Percentiles rank a stretch among this genome's conserved stretches.
phyloP scores from a whole-genome alignment of 2,888 invertebrate species.

The Operophtera brumata region DNA sequence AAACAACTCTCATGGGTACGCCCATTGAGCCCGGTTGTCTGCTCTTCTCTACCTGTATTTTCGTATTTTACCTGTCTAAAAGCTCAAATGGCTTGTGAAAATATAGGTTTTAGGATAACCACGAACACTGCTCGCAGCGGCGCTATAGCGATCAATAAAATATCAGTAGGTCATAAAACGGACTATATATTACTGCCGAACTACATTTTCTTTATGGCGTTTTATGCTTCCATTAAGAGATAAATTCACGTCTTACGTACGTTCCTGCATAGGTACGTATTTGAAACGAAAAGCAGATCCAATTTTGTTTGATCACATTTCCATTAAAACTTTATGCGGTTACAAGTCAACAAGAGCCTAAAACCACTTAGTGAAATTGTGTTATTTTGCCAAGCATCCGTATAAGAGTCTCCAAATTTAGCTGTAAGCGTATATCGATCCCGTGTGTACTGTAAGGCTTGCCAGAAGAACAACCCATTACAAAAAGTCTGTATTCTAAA shows the following conservation, averaged over 20 bases:
- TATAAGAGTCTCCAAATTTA: background rate
- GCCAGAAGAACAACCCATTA: conserved; percentile 4
- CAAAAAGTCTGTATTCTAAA: conserved; percentile 10
- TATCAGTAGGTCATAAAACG: conserved; percentile 31
- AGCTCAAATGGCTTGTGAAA: conserved; percentile 32
- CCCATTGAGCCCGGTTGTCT: conserved; percentile 28
- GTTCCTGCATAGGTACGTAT: background rate
- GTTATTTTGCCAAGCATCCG: conserved; percentile 9
- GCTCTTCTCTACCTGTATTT: conserved; percentile 30
- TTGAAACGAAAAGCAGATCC: background rate
- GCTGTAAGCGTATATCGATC: conserved; percentile 5
- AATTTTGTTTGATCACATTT: background rate
- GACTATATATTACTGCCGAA: conserved; percentile 29
- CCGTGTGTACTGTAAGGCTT: background rate
- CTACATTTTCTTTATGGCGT: conserved; percentile 27
- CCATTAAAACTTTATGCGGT: conserved; percentile 1
- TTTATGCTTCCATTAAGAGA: conserved; percentile 24
- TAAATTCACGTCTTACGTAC: conserved; percentile 2
- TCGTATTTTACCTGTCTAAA: conserved; percentile 27
- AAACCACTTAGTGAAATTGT: conserved; percentile 15
- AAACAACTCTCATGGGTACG: conserved; percentile 35
- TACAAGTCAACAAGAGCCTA: conserved; percentile 1
- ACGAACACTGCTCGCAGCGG: conserved; percentile 21
- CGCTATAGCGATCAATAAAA: conserved; percentile 31
- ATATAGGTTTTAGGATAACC: conserved; percentile 30